Conservation (phyloP, 2,797 vertebrate genomes). For the Danio choprae region DNA sequence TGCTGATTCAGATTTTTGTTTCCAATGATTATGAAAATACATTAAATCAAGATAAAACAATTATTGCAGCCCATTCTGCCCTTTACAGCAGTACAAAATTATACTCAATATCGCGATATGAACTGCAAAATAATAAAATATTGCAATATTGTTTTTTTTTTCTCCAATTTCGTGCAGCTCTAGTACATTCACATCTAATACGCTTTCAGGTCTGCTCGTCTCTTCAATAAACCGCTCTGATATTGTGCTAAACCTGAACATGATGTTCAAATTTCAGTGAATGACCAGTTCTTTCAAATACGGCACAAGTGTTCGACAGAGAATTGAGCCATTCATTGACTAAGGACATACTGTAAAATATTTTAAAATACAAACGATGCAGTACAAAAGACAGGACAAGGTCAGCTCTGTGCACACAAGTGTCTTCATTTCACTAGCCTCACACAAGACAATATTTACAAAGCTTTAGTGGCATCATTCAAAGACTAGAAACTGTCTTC, state of each 20-base stretch:
- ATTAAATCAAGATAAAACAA: no score
- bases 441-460: neutral
- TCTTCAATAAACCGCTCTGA: neutral
- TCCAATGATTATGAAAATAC: no score
- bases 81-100: no score
- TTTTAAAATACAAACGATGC: neutral
- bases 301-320: neutral
- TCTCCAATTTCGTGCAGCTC: no score
- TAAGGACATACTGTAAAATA: neutral
- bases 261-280: slow-evolving; percentile 4
- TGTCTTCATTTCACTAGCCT: neutral
- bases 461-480: neutral
- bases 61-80: no score
- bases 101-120: no score
- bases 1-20: no score
- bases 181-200: no score
- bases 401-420: neutral
- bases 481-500: neutral
- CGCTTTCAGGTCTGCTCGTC: neutral
- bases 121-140: no score
- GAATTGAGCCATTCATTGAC: neutral
- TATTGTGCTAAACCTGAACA: slow-evolving; percentile 2
- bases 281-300: slow-evolving; percentile 18
- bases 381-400: neutral
- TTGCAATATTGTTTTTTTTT: no score